Base-by-base conservation (phyloP, 2,888 invertebrate species). In the Acanthosepion lycidas region DNA sequence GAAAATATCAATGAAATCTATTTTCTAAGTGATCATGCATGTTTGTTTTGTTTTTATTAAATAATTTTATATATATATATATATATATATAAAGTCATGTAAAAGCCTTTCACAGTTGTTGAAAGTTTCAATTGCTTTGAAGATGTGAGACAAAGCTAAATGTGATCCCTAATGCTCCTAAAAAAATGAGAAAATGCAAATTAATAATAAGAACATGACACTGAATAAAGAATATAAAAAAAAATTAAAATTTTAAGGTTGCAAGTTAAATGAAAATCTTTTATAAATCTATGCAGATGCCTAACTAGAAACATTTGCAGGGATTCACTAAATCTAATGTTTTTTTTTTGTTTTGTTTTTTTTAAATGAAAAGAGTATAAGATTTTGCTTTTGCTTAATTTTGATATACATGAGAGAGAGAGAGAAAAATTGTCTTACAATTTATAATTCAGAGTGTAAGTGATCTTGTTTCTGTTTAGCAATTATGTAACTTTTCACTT, bases 91-190 rank as follows among this genome's bases (percentile, higher is more conserved):
- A 51, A 51, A 51, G 51, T 51, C 51, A 51, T 51, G 8, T 51
- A 64, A 59, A 59, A 20, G 59, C 59, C 59, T 23, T 59, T 78
- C 78, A 78, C 28, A 78, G n/a, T 78, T 78, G n/a, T 78, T 78
- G 78, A 78, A n/a, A 78, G n/a, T n/a, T 78, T 78, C 28, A 78
- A 78, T 12, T 28, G 78, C 28, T 78, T 78, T 78, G 78, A 28
- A 78, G n/a, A 78, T n/a, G 59, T 53, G 28, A 92, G 94, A 95
- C 94, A 91, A n/a, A 94, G 94, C 42, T 48, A 53, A 91, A 95
- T 91, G 78, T 93, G 92, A 55, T 91, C 92, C 95, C 93, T n/a
- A 15, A 78, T 0, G 12, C 3, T 2, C 28, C 28, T 8, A 28
- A 1, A n/a, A n/a, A 78, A n/a, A 28, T 8, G 26, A 78, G 12